These are phyloP conservation scores for Ormyrus labotus DNA, from an alignment of 2,888 invertebrate genomes.

Conservation along the genomic window DNA sequence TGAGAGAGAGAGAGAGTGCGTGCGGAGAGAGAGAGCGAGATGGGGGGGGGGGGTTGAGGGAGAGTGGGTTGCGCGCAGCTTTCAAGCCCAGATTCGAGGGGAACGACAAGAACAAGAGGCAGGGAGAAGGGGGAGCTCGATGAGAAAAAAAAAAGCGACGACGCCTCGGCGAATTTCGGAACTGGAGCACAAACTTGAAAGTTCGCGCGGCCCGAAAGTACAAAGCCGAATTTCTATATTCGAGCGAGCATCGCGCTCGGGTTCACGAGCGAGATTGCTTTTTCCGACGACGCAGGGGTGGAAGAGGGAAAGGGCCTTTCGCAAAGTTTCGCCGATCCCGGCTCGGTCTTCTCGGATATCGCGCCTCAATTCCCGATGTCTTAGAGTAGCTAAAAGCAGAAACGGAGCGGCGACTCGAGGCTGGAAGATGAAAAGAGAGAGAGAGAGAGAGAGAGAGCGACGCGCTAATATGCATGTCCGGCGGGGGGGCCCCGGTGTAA, in stretches of 20 bases:
- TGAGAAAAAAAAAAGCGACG: not conserved
- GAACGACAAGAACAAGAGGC: not conserved
- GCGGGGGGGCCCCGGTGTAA: constrained; percentile 73
- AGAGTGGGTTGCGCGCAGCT: constrained; percentile 22
- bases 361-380: too few species aligned
- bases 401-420: constrained; percentile 42
- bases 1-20: constrained; percentile 13
- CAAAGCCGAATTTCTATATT: not conserved
- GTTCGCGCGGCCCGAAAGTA: not conserved
- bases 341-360: too few species aligned
- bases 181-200: constrained; percentile 37
- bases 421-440: not conserved
- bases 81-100: constrained; percentile 23
- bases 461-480: constrained; percentile 74
- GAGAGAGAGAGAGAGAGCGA: constrained; percentile 50
- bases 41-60: not conserved
- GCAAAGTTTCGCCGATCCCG: too few species aligned
- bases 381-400: not conserved
- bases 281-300: too few species aligned
- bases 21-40: not conserved
- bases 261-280: not conserved
- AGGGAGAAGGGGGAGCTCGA: not conserved
- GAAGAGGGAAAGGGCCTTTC: too few species aligned
- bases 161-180: not conserved
- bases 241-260: not conserved